Percentiles rank a stretch among this genome's conserved stretches.
Conservation (phyloP, 1,140 invertebrate genomes). For the Copidosoma floridanum region DNA sequence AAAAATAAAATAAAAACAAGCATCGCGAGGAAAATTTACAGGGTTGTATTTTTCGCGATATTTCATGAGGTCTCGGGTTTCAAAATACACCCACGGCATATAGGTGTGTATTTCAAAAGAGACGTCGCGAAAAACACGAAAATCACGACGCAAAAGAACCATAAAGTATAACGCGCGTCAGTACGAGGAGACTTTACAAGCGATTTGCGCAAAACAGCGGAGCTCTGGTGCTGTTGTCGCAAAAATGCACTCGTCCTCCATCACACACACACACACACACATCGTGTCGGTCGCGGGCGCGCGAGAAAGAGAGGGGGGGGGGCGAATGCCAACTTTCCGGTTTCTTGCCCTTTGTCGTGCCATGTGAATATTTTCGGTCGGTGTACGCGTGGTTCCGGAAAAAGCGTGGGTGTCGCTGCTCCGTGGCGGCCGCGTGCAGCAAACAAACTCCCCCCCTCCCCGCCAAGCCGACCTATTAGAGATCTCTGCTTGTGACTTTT, state of each 20-base stretch:
- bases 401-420: conserved; percentile 41
- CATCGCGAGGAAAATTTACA: not conserved
- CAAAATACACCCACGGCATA: too few species aligned
- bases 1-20: conserved; percentile 6
- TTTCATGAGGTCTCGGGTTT: not conserved
- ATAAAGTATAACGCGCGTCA: not conserved
- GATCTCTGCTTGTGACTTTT: conserved; percentile 25
- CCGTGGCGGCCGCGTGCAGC: too few species aligned
- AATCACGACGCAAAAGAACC: conserved; percentile 4
- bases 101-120: too few species aligned
- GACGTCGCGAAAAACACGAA: not conserved
- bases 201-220: conserved; percentile 4
- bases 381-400: conserved; percentile 34
- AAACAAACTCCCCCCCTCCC: conserved; percentile 28
- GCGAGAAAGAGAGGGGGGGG: conserved; percentile 32
- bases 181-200: not conserved
- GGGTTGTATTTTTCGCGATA: conserved; percentile 6
- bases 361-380: conserved; percentile 41
- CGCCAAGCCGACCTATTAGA: conserved; percentile 39
- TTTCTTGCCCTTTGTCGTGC: conserved; percentile 42
- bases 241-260: too few species aligned
- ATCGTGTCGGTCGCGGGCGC: too few species aligned
- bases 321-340: conserved; percentile 35
- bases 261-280: too few species aligned
- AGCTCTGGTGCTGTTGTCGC: too few species aligned